Percentiles rank a stretch among this genome's conserved stretches.
These are phyloP conservation scores for Pseudomyrmex dendroicus DNA, from an alignment of 1,140 invertebrate genomes.

Conservation along the genomic window DNA sequence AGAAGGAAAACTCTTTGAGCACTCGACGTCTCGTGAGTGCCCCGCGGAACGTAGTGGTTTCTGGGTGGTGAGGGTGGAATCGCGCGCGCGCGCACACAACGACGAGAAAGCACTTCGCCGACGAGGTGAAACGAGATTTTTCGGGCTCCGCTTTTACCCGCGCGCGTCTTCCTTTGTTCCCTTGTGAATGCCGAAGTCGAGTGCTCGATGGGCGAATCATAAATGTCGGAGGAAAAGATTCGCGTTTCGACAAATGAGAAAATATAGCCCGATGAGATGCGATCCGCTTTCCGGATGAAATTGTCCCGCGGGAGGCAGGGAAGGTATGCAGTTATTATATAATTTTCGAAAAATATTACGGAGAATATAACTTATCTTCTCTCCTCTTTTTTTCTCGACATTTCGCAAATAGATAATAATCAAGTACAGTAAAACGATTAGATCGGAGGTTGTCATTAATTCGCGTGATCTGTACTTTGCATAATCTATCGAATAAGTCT, in stretches of 20 bases:
- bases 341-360: too few relatives aligned
- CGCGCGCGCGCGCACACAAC: slow-evolving; percentile 5
- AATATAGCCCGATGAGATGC: slow-evolving; percentile 6
- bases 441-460: not conserved
- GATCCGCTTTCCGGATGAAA: slow-evolving; percentile 29
- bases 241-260: slow-evolving; percentile 43
- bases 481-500: not conserved
- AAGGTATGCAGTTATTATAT: too few relatives aligned
- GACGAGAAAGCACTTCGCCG: slow-evolving; percentile 55
- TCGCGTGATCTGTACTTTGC: not conserved
- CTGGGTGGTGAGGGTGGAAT: slow-evolving; percentile 36
- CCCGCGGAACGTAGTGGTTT: not conserved
- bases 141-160: slow-evolving; percentile 36
- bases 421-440: not conserved
- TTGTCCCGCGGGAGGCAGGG: too few relatives aligned
- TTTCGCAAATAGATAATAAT: not conserved
- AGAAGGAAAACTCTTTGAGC: slow-evolving; percentile 34
- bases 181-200: slow-evolving; percentile 39
- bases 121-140: slow-evolving; percentile 59
- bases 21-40: slow-evolving; percentile 15
- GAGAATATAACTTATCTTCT: too few relatives aligned
- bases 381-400: not conserved
- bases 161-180: slow-evolving; percentile 39
- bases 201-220: slow-evolving; percentile 43
- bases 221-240: slow-evolving; percentile 33